Evolutionary conservation across 2,797 vertebrate genomes (phyloP).

Genomic region (Sparidentex hasta): DNA sequence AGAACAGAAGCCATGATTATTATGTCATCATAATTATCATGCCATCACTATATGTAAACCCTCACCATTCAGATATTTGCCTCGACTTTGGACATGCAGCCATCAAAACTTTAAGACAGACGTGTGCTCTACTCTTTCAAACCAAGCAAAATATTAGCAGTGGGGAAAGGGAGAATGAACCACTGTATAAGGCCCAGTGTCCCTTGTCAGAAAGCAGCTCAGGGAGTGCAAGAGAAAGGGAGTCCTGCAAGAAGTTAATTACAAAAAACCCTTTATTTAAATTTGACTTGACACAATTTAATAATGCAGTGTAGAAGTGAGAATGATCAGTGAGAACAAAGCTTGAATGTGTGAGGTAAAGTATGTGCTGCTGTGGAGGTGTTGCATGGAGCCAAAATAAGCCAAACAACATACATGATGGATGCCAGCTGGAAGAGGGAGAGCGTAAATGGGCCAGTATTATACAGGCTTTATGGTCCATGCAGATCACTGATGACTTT

Average conservation of each 20-base stretch:
- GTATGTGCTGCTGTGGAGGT: constrained; percentile 31
- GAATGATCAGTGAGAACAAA: constrained; percentile 9
- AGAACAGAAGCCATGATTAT: not conserved
- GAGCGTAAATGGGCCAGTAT: not conserved
- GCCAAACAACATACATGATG: constrained; percentile 13
- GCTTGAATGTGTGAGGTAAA: constrained; percentile 21
- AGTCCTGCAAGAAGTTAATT: constrained; percentile 1
- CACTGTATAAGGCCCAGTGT: not conserved
- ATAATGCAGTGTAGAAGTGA: constrained; percentile 30
- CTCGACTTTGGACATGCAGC: not conserved
- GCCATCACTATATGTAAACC: not conserved
- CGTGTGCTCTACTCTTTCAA: not conserved
- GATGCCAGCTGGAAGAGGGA: constrained; percentile 22
- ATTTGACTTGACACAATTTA: constrained; percentile 22
- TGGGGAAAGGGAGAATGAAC: not conserved
- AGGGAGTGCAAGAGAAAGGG: not conserved
- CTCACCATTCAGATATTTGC: not conserved
- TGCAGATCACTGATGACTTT: not conserved
- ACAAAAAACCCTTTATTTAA: constrained; percentile 13
- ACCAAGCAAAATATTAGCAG: not conserved
- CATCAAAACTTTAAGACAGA: not conserved
- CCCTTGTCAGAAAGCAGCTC: not conserved
- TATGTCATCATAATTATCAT: not conserved
- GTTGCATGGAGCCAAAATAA: constrained; percentile 19
- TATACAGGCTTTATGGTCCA: not conserved